Evolutionary conservation across 2,113 vertebrate species (phyloP).

Genomic region (Brachypodius melanocephalos): DNA sequence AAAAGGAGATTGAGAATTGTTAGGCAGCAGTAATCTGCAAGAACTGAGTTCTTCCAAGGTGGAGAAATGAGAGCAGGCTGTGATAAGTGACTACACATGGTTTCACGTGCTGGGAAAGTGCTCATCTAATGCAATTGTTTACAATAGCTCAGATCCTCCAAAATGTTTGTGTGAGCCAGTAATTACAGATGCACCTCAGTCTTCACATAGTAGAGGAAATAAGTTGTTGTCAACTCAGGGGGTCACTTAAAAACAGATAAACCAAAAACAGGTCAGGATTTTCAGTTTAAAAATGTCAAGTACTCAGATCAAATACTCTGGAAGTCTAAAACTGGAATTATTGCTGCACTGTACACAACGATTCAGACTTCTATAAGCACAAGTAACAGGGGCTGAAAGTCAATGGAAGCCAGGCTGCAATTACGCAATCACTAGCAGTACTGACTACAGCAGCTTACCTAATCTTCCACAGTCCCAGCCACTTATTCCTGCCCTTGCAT

Average conservation of each 20-base stretch:
- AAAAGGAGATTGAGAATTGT: background rate
- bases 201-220: background rate
- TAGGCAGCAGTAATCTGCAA: background rate
- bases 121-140: background rate
- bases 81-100: background rate
- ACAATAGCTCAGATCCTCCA: background rate
- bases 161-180: background rate
- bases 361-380: constrained; percentile 3
- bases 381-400: background rate
- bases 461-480: background rate
- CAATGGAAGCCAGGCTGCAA: background rate
- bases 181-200: background rate
- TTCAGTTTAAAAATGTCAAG: background rate
- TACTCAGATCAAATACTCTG: background rate
- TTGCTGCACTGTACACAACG: background rate
- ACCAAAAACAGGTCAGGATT: background rate
- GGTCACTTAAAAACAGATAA: background rate
- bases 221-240: background rate
- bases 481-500: background rate
- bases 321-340: background rate
- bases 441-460: background rate
- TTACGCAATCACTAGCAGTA: background rate
- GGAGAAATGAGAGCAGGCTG: background rate
- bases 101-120: background rate
- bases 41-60: background rate